Evolutionary conservation across 2,797 vertebrate genomes (phyloP).

Genomic region (Spheniscus humboldti): DNA sequence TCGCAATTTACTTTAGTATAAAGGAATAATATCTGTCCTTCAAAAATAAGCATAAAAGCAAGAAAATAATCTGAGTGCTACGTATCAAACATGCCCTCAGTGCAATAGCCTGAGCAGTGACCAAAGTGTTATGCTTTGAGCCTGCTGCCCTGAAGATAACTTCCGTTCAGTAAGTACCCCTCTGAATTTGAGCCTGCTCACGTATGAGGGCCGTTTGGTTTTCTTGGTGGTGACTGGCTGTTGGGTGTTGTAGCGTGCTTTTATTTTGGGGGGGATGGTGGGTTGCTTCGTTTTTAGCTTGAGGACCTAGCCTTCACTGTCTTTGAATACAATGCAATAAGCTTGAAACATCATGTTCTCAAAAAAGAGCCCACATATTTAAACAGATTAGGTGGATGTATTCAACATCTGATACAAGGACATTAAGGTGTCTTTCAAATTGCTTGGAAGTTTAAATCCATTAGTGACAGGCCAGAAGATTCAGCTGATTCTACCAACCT

Average conservation of each 20-base stretch:
- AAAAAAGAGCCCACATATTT: not conserved
- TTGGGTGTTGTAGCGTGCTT: not conserved
- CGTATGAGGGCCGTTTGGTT: not conserved
- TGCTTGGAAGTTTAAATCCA: not conserved
- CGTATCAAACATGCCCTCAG: not conserved
- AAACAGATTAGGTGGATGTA: not conserved
- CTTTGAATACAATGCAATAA: not conserved
- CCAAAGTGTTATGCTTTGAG: not conserved
- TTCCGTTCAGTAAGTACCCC: not conserved
- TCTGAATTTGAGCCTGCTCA: not conserved
- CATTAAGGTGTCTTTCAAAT: not conserved
- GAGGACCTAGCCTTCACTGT: not conserved
- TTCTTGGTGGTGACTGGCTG: not conserved
- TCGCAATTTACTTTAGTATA: not conserved
- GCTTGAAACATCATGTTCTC: not conserved
- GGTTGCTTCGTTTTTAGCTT: not conserved
- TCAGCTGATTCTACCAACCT: not conserved
- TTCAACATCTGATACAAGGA: not conserved
- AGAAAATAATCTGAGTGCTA: not conserved
- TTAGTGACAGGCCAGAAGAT: not conserved
- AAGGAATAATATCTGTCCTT: not conserved
- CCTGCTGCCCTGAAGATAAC: not conserved
- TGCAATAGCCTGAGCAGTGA: not conserved
- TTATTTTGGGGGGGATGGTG: fast-evolving
- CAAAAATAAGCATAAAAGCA: not conserved